Evolutionary conservation across 2,113 vertebrate species (phyloP), one percentile per base, ranked within the genome.

Genomic region (Leptodactylus fuscus): DNA sequence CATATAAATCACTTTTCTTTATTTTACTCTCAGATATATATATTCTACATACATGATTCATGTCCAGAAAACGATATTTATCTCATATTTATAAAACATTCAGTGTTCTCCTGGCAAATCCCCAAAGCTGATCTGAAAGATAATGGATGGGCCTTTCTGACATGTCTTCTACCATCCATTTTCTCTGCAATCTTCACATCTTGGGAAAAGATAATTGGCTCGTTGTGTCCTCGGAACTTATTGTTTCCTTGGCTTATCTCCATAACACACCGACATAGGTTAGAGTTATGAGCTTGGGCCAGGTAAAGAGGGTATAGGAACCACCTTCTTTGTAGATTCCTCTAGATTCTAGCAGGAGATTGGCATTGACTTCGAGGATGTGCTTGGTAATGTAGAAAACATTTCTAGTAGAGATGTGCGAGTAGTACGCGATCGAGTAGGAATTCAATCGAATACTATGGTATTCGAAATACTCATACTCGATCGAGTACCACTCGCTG

Each of bases 1-100:
- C 11, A 12, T 16, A 55, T 85, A 73, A 86, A 86, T 81, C 77
- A 73, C 34, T 60, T 10, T 10, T 4, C 2, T 69, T 70, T 71
- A 36, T 79, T 86, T 81, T 60, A 34, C 76, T 73, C 77, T 48
- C 22, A 86, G 55, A 36, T 73, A 32, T 12, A 81, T 60, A 29
- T 46, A 29, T 41, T 81, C 73, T 44, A 48, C 29, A 16, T 81
- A n/a, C 27, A 29, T 86, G 84, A 86, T 86, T 81, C 1, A 86
- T 86, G 65, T 86, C 13, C 49, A n/a, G 2, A 86, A 80, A 80
- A 34, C 8, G 51, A 70, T 81, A 70, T 62, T 41, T n/a, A 80
- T 80, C 44, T 69, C 71, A 73, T 73, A 81, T 86, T 69, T 79
- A 41, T 53, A 55, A 55, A 71, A 69, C 41, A 44, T 5, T 75